Percentiles rank a stretch among this genome's conserved stretches.
Evolutionary conservation across 2,888 invertebrate genomes (phyloP).

Genomic region (Hoplodrina ambigua): DNA sequence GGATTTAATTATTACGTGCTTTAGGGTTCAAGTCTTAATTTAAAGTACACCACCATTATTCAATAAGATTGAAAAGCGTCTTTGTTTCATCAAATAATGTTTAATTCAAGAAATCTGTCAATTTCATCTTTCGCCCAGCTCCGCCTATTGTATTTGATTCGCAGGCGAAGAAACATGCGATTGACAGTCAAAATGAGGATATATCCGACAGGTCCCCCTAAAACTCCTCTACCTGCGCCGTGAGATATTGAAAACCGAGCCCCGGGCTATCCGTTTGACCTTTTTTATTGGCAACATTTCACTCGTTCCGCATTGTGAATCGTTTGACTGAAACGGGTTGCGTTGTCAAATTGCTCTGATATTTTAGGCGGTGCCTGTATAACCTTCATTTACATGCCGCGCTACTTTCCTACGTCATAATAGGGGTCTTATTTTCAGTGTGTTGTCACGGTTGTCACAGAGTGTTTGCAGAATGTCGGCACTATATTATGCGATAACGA

Average conservation of each 20-base stretch:
- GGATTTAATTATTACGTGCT: neutral
- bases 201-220: constrained; percentile 76
- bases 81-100: neutral
- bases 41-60: too few species aligned
- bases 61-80: neutral
- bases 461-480: constrained; percentile 58
- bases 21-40: neutral
- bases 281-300: constrained; percentile 88
- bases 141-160: constrained; percentile 62
- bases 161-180: constrained; percentile 72
- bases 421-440: constrained; percentile 72
- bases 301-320: constrained; percentile 86
- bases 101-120: constrained; percentile 17
- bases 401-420: constrained; percentile 73
- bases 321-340: constrained; percentile 82
- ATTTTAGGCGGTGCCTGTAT: constrained; percentile 78
- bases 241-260: constrained; percentile 88
- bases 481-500: constrained; percentile 59
- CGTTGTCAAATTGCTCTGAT: constrained; percentile 85
- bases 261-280: constrained; percentile 84
- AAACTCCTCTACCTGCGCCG: constrained; percentile 75
- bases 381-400: constrained; percentile 79
- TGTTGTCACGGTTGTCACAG: constrained; percentile 59
- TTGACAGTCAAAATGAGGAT: constrained; percentile 83
- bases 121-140: constrained; percentile 7